These are phyloP conservation scores for Sturmia bella DNA, from an alignment of 2,888 invertebrate species.

Conservation along the genomic window DNA sequence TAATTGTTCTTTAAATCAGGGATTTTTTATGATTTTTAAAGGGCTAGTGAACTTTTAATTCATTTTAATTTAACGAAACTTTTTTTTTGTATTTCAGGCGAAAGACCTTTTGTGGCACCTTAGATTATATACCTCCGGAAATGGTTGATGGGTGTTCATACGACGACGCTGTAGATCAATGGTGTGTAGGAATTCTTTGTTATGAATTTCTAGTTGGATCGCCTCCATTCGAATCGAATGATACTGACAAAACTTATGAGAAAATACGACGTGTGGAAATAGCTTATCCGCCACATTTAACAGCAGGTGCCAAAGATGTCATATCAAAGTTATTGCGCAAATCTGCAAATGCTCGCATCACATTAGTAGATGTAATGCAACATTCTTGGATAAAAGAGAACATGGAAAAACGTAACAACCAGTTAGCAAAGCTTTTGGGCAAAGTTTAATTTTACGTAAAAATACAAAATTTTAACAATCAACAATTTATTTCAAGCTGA, in stretches of 20 bases:
- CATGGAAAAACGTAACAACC: conserved; percentile 77
- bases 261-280: conserved; percentile 87
- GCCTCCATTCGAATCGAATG: conserved; percentile 94
- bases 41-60: no score
- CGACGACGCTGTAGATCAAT: conserved; percentile 93
- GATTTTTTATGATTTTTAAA: no score
- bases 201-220: conserved; percentile 96
- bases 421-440: conserved; percentile 66
- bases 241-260: conserved; percentile 87
- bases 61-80: not conserved
- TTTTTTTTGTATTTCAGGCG: conserved; percentile 83
- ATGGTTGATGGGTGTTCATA: conserved; percentile 94
- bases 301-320: conserved; percentile 87
- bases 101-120: conserved; percentile 95
- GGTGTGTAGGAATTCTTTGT: conserved; percentile 95
- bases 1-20: no score
- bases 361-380: conserved; percentile 86
- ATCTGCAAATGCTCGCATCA: conserved; percentile 85
- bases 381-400: conserved; percentile 84
- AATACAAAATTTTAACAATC: no score
- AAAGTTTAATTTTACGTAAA: no score
- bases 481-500: no score
- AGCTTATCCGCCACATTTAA: conserved; percentile 86
- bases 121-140: conserved; percentile 98
- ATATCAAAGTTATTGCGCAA: conserved; percentile 88